Conservation (phyloP, 2,888 invertebrate genomes). For the Spilarctia lutea region DNA sequence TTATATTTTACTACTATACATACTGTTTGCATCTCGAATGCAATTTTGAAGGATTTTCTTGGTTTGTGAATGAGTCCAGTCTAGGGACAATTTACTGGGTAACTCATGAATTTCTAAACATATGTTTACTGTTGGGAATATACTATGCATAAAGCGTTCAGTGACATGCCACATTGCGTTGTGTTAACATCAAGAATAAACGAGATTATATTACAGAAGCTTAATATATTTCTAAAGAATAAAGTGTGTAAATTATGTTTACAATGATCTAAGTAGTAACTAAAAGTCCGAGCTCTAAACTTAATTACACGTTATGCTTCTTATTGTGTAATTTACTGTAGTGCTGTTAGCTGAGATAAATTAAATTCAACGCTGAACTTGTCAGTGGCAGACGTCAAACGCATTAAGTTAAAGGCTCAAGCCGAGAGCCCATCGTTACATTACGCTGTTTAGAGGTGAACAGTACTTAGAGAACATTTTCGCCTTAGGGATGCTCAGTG, state of each 20-base stretch:
- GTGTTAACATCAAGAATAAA: neutral
- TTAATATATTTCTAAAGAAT: neutral
- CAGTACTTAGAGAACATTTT: conserved; percentile 22
- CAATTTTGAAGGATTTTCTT: conserved; percentile 46
- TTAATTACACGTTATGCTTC: conserved; percentile 51
- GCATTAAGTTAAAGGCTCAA: conserved; percentile 51
- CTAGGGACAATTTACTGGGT: conserved; percentile 22
- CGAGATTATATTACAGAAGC: neutral
- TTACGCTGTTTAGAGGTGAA: conserved; percentile 37
- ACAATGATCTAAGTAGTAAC: neutral
- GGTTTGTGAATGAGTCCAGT: conserved; percentile 35
- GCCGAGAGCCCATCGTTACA: conserved; percentile 49
- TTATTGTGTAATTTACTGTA: conserved; percentile 53
- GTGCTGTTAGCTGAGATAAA: conserved; percentile 56
- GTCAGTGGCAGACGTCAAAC: conserved; percentile 60
- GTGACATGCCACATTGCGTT: conserved; percentile 7
- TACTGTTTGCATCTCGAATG: conserved; percentile 42
- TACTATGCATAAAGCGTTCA: conserved; percentile 4
- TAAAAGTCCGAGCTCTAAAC: conserved; percentile 31
- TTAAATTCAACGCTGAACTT: conserved; percentile 59
- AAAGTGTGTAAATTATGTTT: conserved; percentile 2
- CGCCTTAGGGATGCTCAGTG: conserved; percentile 25
- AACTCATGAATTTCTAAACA: conserved; percentile 28
- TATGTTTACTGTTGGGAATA: conserved; percentile 1
- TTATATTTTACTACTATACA: conserved; percentile 49